Conservation (phyloP, 2,797 vertebrate species). For the Podarcis siculus region DNA sequence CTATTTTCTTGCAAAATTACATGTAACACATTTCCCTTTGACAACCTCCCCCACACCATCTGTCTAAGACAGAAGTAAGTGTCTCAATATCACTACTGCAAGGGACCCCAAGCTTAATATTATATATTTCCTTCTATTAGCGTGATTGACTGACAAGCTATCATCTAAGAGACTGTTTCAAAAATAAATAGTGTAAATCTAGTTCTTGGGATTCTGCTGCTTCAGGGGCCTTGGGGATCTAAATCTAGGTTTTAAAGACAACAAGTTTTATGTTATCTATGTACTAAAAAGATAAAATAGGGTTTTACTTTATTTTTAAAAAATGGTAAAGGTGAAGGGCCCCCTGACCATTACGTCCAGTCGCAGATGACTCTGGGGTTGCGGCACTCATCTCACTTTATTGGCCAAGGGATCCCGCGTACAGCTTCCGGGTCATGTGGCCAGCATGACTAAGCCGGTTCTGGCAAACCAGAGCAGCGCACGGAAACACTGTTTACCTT, state of each 20-base stretch:
- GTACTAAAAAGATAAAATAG: neutral
- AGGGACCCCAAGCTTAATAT: conserved; percentile 5
- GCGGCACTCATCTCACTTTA: too few relatives aligned
- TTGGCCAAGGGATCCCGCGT: too few relatives aligned
- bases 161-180: neutral
- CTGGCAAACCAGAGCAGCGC: too few relatives aligned
- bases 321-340: too few relatives aligned
- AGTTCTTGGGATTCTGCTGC: neutral
- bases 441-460: too few relatives aligned
- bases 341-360: too few relatives aligned
- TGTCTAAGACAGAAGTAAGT: conserved; percentile 7
- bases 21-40: neutral
- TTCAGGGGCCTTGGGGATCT: neutral
- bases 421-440: too few relatives aligned
- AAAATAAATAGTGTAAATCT: conserved; percentile 17
- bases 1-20: neutral
- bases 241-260: neutral
- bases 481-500: too few relatives aligned
- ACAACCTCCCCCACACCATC: conserved; percentile 27
- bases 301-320: neutral
- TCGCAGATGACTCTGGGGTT: too few relatives aligned
- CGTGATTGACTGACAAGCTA: neutral
- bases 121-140: conserved; percentile 14
- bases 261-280: neutral
- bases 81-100: neutral